Base-by-base conservation (phyloP, 2,888 invertebrate species). In the Adela reaumurella region DNA sequence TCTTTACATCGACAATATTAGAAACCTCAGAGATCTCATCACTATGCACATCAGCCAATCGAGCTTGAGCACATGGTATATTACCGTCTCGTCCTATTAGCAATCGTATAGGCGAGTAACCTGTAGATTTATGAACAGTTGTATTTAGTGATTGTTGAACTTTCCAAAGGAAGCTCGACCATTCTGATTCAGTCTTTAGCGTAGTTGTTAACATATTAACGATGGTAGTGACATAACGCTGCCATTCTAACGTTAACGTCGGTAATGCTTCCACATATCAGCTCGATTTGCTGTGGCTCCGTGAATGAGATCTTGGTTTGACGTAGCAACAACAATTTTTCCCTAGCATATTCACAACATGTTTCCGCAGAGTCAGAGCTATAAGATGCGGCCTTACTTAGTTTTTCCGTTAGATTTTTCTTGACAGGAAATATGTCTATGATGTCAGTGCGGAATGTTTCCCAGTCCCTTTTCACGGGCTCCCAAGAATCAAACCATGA, bases 341-440 rank as follows among this genome's bases (percentile, higher is more conserved):
- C 55, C 43, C 56, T 53, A 2, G 56, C 56, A 46, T 56, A 56
- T 50, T 55, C 56, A 46, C 54, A 50, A 49, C 54, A 55, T 1
- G 56, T 45, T n/a, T 56, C 52, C 6, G 53, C 50, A 8, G 24
- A 24, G 1, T 56, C 56, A 1, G 57, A 58, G 2, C 47, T 44
- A 46, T 50, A 56, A 8, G 48, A 10, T 6, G 55, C 54, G 1
- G 56, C 55, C 28, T 51, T 55, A 1, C 5, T 11, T 1, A 57
- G 44, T 50, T 52, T 57, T 29, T 55, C 55, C 3, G 54, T 49
- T 0, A 56, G 46, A 45, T 56, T 54, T 49, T 35, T 35, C 35
- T 35, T 35, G 14, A 35, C 55, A 35, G 42, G 55, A 29, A 42
- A 56, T 6, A 49, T 24, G 46, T n/a, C 50, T 19, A 20, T 49